Evolutionary conservation across 2,888 invertebrate species (phyloP), one percentile per base, ranked within the genome.

Genomic region (Dorcus parallelipipedus): DNA sequence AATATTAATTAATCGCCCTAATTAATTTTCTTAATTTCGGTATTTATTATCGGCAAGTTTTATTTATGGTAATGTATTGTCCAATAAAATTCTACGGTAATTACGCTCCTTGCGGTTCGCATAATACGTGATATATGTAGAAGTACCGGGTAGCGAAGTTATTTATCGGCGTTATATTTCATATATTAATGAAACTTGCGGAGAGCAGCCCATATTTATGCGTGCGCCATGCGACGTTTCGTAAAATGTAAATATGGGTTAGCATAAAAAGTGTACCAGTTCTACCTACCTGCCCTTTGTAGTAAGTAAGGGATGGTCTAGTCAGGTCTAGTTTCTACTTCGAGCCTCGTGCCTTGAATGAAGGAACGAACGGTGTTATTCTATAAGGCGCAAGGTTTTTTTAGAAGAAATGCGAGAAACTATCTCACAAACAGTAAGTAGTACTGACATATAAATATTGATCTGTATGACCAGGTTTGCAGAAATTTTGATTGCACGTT

Each of bases 241-340:
- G 9, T 17, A 9, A 49, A 38, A 49, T 14, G 52, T 53, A 51
- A 50, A 42, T 52, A 56, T 43, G 33, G 49, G 45, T 40, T 38
- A 38, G 23, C 38, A 42, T 20, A 51, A 60, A 60, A 60, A 58
- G 41, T 59, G 62, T 58, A 59, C 59, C 56, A 62, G 62, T 59
- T 62, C 59, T 62, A 62, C 62, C 59, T 62, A 59, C 62, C 59
- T 62, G 62, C 62, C 54, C 56, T 61, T 56, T 59, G 56, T 59
- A 56, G 51, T 59, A 59, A 59, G 61, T 33, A 33, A 33, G 42
- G 61, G 59, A 54, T 59, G 62, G 59, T 56, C 56, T 61, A 56
- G 38, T 40, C 38, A 45, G 52, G 58, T 49, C 49, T 41, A 53
- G 40, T 33, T 33, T 50, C 45, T 53, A 61, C 10, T 10, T 42